These are phyloP conservation scores for Dioctria rufipes DNA, from an alignment of 2,888 invertebrate species.

Conservation along the genomic window DNA sequence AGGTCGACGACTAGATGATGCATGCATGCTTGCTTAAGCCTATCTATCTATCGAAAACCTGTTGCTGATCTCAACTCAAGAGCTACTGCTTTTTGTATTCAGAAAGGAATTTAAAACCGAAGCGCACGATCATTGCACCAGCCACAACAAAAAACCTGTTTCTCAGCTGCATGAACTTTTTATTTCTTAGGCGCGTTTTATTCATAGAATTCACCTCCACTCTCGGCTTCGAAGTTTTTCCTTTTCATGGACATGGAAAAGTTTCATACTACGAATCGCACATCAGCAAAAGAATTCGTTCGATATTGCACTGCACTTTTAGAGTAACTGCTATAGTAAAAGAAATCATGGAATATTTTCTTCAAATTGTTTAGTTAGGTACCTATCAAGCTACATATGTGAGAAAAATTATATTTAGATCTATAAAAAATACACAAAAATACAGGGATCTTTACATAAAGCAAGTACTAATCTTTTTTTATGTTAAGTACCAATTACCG, in stretches of 20 bases:
- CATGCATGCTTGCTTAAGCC: too few relatives aligned
- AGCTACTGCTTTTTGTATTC: slow-evolving; percentile 5
- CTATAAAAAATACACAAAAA: too few relatives aligned
- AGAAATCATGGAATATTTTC: too few relatives aligned
- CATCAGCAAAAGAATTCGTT: too few relatives aligned
- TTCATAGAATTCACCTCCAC: slow-evolving; percentile 18
- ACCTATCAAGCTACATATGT: too few relatives aligned
- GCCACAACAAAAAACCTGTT: slow-evolving; percentile 43
- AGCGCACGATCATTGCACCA: slow-evolving; percentile 23
- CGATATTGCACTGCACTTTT: too few relatives aligned
- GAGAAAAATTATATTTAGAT: too few relatives aligned
- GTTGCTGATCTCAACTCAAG: slow-evolving; percentile 6
- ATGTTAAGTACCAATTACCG: too few relatives aligned
- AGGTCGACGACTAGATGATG: slow-evolving; percentile 32
- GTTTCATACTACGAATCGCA: not conserved
- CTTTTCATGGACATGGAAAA: slow-evolving; percentile 15
- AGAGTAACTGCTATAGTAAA: too few relatives aligned
- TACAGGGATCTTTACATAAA: too few relatives aligned
- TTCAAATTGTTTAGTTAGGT: too few relatives aligned
- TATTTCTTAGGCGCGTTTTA: slow-evolving; percentile 10
- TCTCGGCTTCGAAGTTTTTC: slow-evolving; percentile 30
- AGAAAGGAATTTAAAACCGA: not conserved
- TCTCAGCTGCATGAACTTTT: slow-evolving; percentile 8
- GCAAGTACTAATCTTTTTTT: too few relatives aligned
- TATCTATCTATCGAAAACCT: slow-evolving; percentile 22